These are phyloP conservation scores for Drosophila hamatofila DNA, from an alignment of 2,888 invertebrate genomes.

Conservation along the genomic window DNA sequence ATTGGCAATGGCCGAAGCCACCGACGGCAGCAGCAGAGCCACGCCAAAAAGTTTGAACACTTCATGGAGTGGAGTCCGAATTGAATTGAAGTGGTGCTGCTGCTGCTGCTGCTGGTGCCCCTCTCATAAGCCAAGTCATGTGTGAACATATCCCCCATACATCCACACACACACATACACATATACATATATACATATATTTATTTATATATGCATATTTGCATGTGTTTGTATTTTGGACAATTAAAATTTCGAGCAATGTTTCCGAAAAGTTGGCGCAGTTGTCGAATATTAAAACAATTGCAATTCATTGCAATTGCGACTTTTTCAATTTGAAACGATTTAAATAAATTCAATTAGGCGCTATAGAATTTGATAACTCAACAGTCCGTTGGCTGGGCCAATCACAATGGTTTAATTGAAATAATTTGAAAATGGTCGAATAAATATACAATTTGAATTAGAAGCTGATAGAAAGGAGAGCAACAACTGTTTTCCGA, in stretches of 20 bases:
- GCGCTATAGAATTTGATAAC: background rate
- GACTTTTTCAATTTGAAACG: conserved; percentile 4
- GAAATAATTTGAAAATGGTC: background rate
- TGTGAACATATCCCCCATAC: conserved; percentile 22
- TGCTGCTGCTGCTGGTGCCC: too few relatives aligned
- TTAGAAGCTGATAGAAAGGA: background rate
- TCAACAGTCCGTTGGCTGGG: background rate
- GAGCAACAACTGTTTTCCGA: background rate
- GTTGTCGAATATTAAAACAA: conserved; percentile 8
- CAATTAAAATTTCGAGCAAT: conserved; percentile 45
- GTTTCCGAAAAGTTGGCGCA: conserved; percentile 9
- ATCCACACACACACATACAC: conserved; percentile 13
- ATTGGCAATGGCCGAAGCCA: conserved; percentile 16
- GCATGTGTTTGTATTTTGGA: conserved; percentile 20
- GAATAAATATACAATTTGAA: background rate
- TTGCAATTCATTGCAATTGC: conserved; percentile 26
- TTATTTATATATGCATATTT: conserved; percentile 18
- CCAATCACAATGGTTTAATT: background rate
- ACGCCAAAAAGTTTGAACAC: conserved; percentile 32
- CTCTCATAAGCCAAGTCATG: conserved; percentile 33
- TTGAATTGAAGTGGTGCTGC: conserved; percentile 28
- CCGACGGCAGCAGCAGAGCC: conserved; percentile 12
- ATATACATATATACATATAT: background rate
- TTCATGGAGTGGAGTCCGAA: conserved; percentile 4
- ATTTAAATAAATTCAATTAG: conserved; percentile 11